These are phyloP conservation scores for Palaemon carinicauda DNA, from an alignment of 1,140 invertebrate genomes.

Conservation along the genomic window DNA sequence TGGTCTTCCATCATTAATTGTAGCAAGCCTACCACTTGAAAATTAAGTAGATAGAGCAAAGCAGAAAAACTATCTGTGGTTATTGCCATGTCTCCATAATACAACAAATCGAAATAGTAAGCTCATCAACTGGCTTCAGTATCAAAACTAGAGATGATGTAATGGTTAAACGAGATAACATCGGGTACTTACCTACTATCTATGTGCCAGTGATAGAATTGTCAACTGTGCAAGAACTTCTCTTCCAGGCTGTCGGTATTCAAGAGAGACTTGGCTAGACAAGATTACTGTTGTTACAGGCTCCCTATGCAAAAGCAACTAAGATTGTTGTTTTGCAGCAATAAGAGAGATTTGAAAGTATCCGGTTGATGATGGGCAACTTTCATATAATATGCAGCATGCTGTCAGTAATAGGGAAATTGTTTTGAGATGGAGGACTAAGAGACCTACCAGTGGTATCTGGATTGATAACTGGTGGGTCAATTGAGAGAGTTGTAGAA, in stretches of 20 bases:
- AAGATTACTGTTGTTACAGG: no score
- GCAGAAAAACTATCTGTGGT: no score
- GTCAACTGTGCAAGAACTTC: no score
- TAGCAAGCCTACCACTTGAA: no score
- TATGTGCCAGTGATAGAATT: no score
- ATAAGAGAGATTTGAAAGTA: neutral
- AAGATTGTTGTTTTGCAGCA: neutral
- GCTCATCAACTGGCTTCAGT: neutral
- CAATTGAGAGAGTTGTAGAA: neutral
- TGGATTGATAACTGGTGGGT: constrained; percentile 23
- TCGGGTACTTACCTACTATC: no score
- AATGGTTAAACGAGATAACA: no score
- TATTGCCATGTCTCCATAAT: neutral
- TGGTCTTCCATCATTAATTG: neutral
- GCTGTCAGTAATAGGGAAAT: constrained; percentile 56
- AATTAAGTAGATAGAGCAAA: no score
- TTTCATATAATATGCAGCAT: no score
- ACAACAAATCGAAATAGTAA: neutral
- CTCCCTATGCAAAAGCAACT: neutral
- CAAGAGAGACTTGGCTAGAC: neutral
- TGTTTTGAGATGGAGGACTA: constrained; percentile 39
- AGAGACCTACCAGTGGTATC: constrained; percentile 60
- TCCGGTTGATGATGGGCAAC: constrained; percentile 59
- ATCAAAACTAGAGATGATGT: neutral
- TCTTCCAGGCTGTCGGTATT: neutral